Base-by-base conservation (phyloP, 2,797 vertebrate species). In the Hippopotamyrus pictus region DNA sequence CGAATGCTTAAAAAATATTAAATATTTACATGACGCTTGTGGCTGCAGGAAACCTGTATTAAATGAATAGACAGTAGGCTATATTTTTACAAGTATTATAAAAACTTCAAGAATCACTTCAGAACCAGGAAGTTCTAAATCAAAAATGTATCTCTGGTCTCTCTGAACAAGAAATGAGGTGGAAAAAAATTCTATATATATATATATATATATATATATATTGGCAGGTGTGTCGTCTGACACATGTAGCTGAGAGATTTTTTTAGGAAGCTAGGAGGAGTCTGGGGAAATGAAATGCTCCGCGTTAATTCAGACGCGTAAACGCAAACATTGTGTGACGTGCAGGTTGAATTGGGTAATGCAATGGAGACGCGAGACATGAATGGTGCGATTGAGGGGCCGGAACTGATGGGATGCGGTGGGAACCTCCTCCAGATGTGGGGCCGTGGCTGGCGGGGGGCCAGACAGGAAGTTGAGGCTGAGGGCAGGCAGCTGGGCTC, bases 341-440 rank as follows among this genome's bases (percentile, higher is more conserved):
- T 51, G 11, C 83, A 50, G 83, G 83, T 85, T 33, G 50, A 5
- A 22, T 2, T 22, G 48, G 83, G 48, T 14, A 17, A 33, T 25
- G 83, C 7, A 14, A 33, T 2, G 83, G 11, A 50, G 83, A 51
- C 5, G 19, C n/a, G 12, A 33, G 83, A 29, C 19, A 25, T 33
- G 83, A 85, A 85, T 85, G 46, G 46, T 51, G n/a, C 22, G n/a
- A 85, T 51, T 85, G 83, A 50, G 48, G 83, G 46, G 8, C 12
- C 22, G 0, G 25, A 50, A 22, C 83, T 50, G 25, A 51, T 33
- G 48, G 48, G 48, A 50, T 0, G 22, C 5, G 22, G 5, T 25
- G 83, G 83, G 50, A 53, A 50, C 83, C 50, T 85, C 46, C 83
- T 85, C 48, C 83, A 53, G 83, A 85, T 85, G 83, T 85, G 83